Evolutionary conservation across 2,888 invertebrate genomes (phyloP).

Genomic region (Metopia argyrocephala): DNA sequence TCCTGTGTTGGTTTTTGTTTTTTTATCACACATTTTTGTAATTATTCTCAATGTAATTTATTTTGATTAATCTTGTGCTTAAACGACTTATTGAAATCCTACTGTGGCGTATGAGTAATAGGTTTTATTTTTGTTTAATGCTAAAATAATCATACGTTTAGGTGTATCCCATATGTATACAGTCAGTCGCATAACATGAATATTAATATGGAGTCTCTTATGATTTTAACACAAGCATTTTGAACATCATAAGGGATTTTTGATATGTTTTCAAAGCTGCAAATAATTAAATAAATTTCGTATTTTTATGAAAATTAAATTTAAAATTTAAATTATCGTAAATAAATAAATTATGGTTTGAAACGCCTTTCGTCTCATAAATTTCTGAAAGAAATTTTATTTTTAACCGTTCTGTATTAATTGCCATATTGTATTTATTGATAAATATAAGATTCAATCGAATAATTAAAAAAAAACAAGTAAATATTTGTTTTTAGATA

Average conservation of each 20-base stretch:
- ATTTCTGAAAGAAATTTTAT: too few species aligned
- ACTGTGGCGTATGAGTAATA: not conserved
- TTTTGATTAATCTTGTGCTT: not conserved
- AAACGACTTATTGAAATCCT: not conserved
- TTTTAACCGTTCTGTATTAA: too few species aligned
- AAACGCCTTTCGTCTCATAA: too few species aligned
- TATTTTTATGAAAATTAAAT: too few species aligned
- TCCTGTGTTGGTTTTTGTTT: not conserved
- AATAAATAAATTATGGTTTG: too few species aligned
- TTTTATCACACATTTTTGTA: not conserved
- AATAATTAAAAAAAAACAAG: too few species aligned
- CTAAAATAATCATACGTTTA: conserved; percentile 9
- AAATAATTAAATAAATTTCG: too few species aligned
- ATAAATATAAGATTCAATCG: too few species aligned
- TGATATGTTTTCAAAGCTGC: too few species aligned
- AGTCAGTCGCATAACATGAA: not conserved
- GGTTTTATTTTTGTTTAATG: not conserved
- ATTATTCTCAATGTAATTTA: not conserved
- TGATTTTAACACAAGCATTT: not conserved
- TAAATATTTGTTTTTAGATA: too few species aligned
- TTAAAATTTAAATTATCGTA: too few species aligned
- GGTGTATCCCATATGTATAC: not conserved
- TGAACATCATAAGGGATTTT: not conserved
- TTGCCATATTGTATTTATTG: too few species aligned
- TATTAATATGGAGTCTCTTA: not conserved